Evolutionary conservation across 1,140 invertebrate species (phyloP).

Genomic region (Pseudoatta argentina): DNA sequence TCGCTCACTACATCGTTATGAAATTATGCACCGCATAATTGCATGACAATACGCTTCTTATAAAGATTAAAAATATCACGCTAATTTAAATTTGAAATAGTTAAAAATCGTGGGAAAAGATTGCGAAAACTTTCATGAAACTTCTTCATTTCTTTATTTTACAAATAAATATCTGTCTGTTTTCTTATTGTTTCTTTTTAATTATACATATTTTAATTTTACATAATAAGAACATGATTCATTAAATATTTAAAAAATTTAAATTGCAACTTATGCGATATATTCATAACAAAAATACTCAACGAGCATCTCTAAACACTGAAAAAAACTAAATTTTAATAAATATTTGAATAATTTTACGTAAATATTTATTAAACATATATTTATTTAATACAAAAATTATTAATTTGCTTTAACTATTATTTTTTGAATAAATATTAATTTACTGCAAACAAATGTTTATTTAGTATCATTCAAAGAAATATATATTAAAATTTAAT

Average conservation of each 20-base stretch:
- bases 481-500: too few relatives aligned
- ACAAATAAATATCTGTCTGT: neutral
- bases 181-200: neutral
- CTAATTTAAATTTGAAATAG: conserved; percentile 7
- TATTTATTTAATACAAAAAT: too few relatives aligned
- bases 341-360: too few relatives aligned
- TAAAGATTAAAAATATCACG: neutral
- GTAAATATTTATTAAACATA: too few relatives aligned
- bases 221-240: neutral
- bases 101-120: neutral
- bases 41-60: neutral
- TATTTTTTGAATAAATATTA: too few relatives aligned
- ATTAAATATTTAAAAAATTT: neutral
- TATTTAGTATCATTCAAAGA: too few relatives aligned
- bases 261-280: neutral
- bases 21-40: conserved; percentile 22
- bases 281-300: neutral
- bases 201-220: neutral
- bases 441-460: too few relatives aligned
- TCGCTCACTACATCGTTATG: neutral
- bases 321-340: too few relatives aligned
- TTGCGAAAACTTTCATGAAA: neutral
- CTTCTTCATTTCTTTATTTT: neutral
- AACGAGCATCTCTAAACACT: neutral
- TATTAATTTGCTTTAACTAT: too few relatives aligned